phyloP scores from a whole-genome alignment of 1,140 invertebrate genomes.

The Apis cerana region DNA sequence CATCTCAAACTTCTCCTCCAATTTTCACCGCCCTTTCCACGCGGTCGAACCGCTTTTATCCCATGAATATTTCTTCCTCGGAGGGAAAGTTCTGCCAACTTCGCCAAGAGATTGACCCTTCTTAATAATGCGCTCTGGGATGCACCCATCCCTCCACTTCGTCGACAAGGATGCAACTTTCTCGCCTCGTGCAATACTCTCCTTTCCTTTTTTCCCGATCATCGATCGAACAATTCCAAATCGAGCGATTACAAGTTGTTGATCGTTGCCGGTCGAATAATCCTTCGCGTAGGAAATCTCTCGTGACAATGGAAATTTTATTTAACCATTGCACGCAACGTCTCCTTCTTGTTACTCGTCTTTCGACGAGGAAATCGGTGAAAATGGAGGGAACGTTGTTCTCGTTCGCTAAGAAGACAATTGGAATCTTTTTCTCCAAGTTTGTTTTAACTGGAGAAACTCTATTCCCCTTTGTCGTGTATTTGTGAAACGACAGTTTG shows the following conservation, averaged over 20 bases:
- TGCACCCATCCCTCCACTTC: background rate
- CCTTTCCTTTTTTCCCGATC: background rate
- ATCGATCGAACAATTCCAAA: background rate
- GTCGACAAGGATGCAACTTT: background rate
- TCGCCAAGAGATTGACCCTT: conserved; percentile 20
- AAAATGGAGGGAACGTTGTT: background rate
- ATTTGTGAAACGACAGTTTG: background rate
- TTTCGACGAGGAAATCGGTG: background rate
- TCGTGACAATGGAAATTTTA: background rate
- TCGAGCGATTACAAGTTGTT: background rate
- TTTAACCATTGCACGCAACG: background rate
- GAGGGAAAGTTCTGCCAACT: background rate
- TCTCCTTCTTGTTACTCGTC: background rate
- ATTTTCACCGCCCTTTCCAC: background rate
- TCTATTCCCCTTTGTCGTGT: background rate
- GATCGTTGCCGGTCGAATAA: too few species aligned
- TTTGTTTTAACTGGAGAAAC: background rate
- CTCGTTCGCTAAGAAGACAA: background rate
- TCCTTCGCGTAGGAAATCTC: background rate
- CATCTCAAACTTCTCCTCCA: background rate
- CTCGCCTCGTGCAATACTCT: background rate
- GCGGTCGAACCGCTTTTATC: background rate
- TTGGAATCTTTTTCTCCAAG: background rate
- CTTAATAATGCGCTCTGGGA: conserved; percentile 43
- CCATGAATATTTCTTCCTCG: background rate